phyloP scores from a whole-genome alignment of 2,888 invertebrate genomes.

The Ophonus ardosiacus region DNA sequence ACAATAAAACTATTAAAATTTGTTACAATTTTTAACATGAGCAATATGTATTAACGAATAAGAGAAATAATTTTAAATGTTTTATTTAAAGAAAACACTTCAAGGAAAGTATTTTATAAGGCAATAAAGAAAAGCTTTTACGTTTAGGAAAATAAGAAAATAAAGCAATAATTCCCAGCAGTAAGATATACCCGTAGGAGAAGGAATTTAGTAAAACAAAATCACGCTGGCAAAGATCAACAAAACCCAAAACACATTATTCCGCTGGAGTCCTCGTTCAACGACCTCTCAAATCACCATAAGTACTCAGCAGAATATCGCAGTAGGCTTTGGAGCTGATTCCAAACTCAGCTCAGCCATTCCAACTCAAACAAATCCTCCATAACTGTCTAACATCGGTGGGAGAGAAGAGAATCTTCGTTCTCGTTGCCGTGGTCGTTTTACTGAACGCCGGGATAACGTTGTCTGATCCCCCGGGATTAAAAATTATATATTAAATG shows the following conservation, averaged over 20 bases:
- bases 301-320: slow-evolving; percentile 40
- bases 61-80: neutral
- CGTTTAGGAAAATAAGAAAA: neutral
- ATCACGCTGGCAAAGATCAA: slow-evolving; percentile 32
- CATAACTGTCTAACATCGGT: slow-evolving; percentile 1
- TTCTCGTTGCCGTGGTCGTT: neutral
- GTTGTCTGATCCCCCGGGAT: slow-evolving; percentile 27
- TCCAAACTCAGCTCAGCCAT: slow-evolving; percentile 23
- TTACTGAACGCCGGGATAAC: slow-evolving; percentile 28
- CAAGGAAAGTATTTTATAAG: neutral
- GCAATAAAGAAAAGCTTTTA: neutral
- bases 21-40: no score
- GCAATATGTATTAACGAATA: no score
- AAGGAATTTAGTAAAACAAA: slow-evolving; percentile 1
- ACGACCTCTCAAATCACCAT: slow-evolving; percentile 39
- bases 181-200: neutral
- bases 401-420: neutral
- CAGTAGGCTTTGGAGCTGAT: slow-evolving; percentile 25
- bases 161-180: neutral
- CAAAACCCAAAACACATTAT: slow-evolving; percentile 47
- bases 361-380: slow-evolving; percentile 46
- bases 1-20: no score
- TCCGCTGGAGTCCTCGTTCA: slow-evolving; percentile 31
- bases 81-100: neutral
- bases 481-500: slow-evolving; percentile 52